These are phyloP conservation scores for Leptarthrus brevirostris DNA, from an alignment of 2,888 invertebrate genomes.

Conservation along the genomic window DNA sequence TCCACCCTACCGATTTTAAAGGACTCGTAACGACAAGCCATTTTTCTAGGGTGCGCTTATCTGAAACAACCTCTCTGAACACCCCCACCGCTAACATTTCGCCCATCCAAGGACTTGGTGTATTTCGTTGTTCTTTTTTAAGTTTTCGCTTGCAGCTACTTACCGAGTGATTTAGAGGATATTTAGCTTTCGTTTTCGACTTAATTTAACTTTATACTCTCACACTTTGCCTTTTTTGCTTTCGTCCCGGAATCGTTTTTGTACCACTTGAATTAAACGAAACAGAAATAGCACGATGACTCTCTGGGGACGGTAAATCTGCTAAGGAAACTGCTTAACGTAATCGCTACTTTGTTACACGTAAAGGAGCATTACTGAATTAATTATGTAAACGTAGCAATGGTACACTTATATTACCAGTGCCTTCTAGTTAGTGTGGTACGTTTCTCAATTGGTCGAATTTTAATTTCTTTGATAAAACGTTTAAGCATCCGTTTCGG, in stretches of 20 bases:
- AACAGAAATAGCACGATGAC: not conserved
- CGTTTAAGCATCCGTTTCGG: not conserved
- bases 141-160: slow-evolving; percentile 24
- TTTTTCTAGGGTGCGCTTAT: slow-evolving; percentile 24
- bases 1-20: slow-evolving; percentile 14
- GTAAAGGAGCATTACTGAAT: slow-evolving; percentile 37
- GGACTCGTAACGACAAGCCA: slow-evolving; percentile 25
- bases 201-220: slow-evolving; percentile 31
- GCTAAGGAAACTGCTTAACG: slow-evolving; percentile 32
- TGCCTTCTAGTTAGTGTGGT: not conserved
- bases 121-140: not conserved
- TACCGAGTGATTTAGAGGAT: slow-evolving; percentile 34
- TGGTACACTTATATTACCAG: not conserved
- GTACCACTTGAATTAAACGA: not conserved
- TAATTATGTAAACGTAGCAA: slow-evolving; percentile 35
- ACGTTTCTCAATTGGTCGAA: not conserved
- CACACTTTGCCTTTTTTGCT: slow-evolving; percentile 3
- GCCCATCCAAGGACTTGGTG: too few relatives aligned
- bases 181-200: slow-evolving; percentile 37
- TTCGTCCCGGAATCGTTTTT: not conserved
- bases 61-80: not conserved
- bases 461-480: not conserved
- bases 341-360: slow-evolving; percentile 43
- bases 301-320: slow-evolving; percentile 28
- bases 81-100: not conserved